Evolutionary conservation across 1,140 invertebrate species (phyloP), one percentile per base, ranked within the genome.

Genomic region (Danaus plexippus): DNA sequence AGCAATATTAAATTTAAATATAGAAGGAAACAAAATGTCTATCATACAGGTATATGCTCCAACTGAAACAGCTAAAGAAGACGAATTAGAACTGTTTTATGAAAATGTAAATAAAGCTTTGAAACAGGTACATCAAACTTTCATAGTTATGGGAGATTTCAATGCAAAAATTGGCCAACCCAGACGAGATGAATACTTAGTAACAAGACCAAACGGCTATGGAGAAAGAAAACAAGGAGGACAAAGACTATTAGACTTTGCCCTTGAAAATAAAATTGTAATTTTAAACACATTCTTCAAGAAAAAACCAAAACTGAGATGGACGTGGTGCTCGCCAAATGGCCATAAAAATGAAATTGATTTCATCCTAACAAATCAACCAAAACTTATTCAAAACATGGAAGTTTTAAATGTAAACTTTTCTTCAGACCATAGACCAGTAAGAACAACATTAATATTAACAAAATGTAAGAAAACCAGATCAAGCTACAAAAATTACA

Each of bases 291-390:
- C 9, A 52, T 52, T 9, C 12, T 52, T 15, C 12, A 52, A 52
- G 4, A 52, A 52, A 43, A 44, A 52, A 6, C 10, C 9, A 1
- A 52, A 15, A 5, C 12, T 11, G 18, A 55, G 46, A 48, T 48
- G 45, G 56, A 56, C 40, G 9, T 56, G 54, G 54, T 11, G 46
- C 32, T 56, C 46, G 11, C 54, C 54, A 43, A 43, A n/a, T 10
- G 43, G 18, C 1, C 32, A 58, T 11, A 58, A 58, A 52, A 58
- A 58, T 18, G 49, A 58, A 43, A 54, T 58, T 9, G 61, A 63
- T 40, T 57, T n/a, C 9, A 52, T 61, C 43, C 9, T 55, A 11
- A 47, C 52, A 52, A 63, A 63, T 11, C 12, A 22, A 48, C 52
- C 55, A 2, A 11, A 9, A 9, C 13, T 47, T 9, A 11, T 55